phyloP scores from a whole-genome alignment of 2,113 vertebrate species.

The Chaenogobius annularis region DNA sequence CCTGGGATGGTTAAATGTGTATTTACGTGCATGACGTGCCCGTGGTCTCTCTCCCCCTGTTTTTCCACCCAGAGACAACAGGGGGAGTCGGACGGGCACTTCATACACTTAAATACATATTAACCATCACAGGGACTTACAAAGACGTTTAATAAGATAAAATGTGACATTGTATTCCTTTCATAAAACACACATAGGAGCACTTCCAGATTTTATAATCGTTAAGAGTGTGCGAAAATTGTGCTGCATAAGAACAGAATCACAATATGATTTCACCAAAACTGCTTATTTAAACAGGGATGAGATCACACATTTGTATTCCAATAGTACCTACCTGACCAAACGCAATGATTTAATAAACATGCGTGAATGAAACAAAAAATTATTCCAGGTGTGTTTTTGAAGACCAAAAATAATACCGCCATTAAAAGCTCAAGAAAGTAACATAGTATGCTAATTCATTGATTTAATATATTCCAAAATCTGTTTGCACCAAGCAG shows the following conservation, averaged over 20 bases:
- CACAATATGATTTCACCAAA: not conserved
- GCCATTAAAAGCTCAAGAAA: not conserved
- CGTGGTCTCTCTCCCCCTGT: too few species aligned
- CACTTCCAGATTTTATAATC: too few species aligned
- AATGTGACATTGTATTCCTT: too few species aligned
- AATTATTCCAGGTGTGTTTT: not conserved
- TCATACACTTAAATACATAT: too few species aligned
- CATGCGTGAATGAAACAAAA: not conserved
- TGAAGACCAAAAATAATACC: not conserved
- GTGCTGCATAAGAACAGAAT: not conserved
- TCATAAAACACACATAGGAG: too few species aligned
- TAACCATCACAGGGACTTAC: too few species aligned
- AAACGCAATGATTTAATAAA: not conserved
- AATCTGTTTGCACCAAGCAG: not conserved
- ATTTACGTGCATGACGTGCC: too few species aligned
- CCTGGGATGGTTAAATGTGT: too few species aligned
- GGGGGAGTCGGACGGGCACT: too few species aligned
- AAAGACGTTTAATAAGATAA: too few species aligned
- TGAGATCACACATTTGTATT: not conserved
- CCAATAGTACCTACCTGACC: not conserved
- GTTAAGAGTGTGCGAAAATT: not conserved
- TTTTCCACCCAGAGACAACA: too few species aligned
- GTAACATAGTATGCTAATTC: not conserved
- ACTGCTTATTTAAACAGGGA: not conserved
- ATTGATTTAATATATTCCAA: not conserved